These are phyloP conservation scores for Telmatochromis bifrenatus DNA, from an alignment of 2,113 vertebrate species.

Conservation along the genomic window DNA sequence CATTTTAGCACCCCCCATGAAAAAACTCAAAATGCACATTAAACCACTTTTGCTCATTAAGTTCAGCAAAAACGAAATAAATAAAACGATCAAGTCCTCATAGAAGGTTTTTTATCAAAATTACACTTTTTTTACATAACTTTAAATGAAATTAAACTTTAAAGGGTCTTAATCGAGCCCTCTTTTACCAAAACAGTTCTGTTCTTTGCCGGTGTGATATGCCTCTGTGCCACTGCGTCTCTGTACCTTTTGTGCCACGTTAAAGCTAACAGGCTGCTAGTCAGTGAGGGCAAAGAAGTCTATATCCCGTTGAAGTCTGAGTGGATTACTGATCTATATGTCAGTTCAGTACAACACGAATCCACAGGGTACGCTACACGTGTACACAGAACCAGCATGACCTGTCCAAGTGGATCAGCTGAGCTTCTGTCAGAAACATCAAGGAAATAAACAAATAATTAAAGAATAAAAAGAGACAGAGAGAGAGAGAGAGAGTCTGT, in stretches of 20 bases:
- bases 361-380: background rate
- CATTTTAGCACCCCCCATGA: conserved; percentile 8
- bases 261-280: conserved; percentile 16
- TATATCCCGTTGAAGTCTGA: conserved; percentile 38
- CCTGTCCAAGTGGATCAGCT: conserved; percentile 6
- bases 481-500: conserved; percentile 12
- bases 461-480: background rate
- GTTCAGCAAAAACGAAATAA: conserved; percentile 23
- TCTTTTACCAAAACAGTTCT: background rate
- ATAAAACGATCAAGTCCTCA: background rate
- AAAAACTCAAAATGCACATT: conserved; percentile 44
- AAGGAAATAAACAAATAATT: background rate
- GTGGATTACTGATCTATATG: conserved; percentile 46
- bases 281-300: conserved; percentile 31
- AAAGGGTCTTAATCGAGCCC: background rate
- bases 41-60: conserved; percentile 55
- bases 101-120: background rate
- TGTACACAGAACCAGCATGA: background rate
- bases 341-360: conserved; percentile 31
- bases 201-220: background rate
- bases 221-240: background rate
- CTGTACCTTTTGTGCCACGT: background rate
- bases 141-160: conserved; percentile 5
- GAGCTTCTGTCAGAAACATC: conserved; percentile 22
- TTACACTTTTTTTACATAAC: conserved; percentile 31